phyloP scores from a whole-genome alignment of 2,888 invertebrate species.

The Pristionchus exspectatus region DNA sequence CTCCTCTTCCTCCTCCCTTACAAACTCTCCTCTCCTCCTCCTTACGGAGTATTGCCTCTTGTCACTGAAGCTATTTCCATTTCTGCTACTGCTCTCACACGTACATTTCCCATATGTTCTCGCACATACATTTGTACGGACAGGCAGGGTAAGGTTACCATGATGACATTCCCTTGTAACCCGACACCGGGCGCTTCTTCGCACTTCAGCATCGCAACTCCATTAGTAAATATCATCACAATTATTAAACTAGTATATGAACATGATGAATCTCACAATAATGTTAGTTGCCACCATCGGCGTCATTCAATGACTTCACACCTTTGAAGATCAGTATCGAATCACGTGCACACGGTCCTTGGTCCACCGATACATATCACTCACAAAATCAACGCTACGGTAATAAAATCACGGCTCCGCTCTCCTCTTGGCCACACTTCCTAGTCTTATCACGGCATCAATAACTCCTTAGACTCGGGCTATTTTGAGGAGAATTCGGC shows the following conservation, averaged over 20 bases:
- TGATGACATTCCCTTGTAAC: not conserved
- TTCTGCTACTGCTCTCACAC: not conserved
- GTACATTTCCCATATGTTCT: not conserved
- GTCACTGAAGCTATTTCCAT: conserved; percentile 16
- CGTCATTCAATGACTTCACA: not conserved
- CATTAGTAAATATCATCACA: no score
- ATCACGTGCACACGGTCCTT: not conserved
- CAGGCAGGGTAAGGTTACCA: not conserved
- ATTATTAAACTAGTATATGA: no score
- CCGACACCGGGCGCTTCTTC: not conserved
- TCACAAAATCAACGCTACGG: not conserved
- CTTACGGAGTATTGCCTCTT: not conserved
- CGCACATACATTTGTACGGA: not conserved
- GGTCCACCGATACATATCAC: not conserved
- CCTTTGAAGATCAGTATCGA: conserved; percentile 28
- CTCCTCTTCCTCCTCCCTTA: not conserved
- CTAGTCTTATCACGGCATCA: not conserved
- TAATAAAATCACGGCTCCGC: conserved; percentile 14
- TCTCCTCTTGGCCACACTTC: not conserved
- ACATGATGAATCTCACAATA: no score
- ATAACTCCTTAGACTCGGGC: not conserved
- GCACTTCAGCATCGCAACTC: no score
- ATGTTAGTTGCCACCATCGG: no score
- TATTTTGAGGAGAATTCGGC: not conserved
- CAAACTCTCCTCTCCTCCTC: not conserved